phyloP scores from a whole-genome alignment of 2,797 vertebrate genomes.

The Enoplosus armatus region DNA sequence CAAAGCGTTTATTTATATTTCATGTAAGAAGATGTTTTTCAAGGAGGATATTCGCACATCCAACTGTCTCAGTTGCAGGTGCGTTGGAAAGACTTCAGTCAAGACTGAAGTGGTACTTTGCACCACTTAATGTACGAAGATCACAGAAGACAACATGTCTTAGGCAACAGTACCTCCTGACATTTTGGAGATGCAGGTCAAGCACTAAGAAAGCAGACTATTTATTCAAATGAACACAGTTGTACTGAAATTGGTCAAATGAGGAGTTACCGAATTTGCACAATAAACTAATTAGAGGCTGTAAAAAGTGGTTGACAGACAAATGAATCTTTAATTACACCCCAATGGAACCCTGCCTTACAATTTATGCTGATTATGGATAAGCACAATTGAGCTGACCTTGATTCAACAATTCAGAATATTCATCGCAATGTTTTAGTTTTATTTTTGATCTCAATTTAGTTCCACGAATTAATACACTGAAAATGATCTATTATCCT shows the following conservation, averaged over 20 bases:
- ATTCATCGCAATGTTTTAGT: not conserved
- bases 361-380: not conserved
- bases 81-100: no score
- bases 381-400: not conserved
- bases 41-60: no score
- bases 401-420: conserved; percentile 2
- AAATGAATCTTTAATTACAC: conserved; percentile 23
- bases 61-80: no score
- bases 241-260: conserved; percentile 3
- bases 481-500: not conserved
- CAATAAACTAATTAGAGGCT: not conserved
- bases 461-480: not conserved
- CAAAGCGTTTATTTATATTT: not conserved
- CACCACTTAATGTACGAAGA: not conserved
- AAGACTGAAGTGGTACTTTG: no score
- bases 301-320: not conserved
- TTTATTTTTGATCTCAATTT: not conserved
- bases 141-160: no score
- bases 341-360: not conserved
- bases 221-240: not conserved
- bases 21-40: no score
- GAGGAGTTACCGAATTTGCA: not conserved
- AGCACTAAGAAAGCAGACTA: not conserved
- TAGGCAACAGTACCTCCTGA: not conserved
- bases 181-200: not conserved